Evolutionary conservation across 1,140 invertebrate species (phyloP).

Genomic region (Ladona fulva): DNA sequence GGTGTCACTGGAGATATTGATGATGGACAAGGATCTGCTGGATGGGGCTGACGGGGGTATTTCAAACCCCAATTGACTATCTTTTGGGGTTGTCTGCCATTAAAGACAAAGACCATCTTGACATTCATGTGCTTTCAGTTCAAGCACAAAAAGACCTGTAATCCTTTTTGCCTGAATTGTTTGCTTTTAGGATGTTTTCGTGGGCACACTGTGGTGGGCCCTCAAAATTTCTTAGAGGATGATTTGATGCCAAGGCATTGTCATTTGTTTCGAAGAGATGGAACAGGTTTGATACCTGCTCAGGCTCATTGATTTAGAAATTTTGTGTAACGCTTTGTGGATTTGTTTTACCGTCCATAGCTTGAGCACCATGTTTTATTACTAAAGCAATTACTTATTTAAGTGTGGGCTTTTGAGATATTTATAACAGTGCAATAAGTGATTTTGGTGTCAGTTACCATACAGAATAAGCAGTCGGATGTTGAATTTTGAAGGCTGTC

Average conservation of each 20-base stretch:
- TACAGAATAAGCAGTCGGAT: background rate
- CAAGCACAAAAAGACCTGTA: background rate
- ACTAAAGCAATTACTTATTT: background rate
- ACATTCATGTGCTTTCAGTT: background rate
- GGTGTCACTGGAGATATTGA: background rate
- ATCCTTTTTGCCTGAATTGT: background rate
- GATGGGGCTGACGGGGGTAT: background rate
- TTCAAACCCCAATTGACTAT: background rate
- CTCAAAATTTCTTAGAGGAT: background rate
- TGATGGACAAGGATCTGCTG: background rate
- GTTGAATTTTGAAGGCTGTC: background rate
- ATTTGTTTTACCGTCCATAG: background rate
- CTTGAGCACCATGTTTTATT: constrained; percentile 9
- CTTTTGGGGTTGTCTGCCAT: background rate
- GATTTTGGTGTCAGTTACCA: background rate
- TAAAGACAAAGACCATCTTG: background rate
- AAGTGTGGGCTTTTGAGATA: background rate
- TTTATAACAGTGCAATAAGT: constrained; percentile 5
- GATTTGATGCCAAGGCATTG: background rate
- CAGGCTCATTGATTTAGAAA: background rate
- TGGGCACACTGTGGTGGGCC: background rate
- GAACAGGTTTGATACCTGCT: background rate
- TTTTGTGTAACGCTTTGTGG: background rate
- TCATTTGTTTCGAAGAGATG: background rate
- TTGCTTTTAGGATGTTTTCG: background rate